These are phyloP conservation scores for Martes martes DNA, from an alignment of 2,113 vertebrate species.

Conservation along the genomic window DNA sequence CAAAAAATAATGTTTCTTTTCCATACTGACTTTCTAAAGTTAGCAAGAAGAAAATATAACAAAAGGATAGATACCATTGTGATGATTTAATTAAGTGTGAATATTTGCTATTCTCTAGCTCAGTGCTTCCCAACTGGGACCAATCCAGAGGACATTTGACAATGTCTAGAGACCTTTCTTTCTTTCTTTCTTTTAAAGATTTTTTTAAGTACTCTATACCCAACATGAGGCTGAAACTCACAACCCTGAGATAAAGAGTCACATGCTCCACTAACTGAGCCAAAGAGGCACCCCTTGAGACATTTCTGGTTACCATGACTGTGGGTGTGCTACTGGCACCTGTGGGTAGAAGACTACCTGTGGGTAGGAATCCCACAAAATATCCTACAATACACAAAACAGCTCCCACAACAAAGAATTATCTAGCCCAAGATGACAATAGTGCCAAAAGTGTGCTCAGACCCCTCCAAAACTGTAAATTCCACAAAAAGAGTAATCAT, in stretches of 20 bases:
- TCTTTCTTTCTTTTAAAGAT: neutral
- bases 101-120: conserved; percentile 37
- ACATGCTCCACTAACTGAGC: neutral
- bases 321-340: neutral
- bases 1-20: conserved; percentile 40
- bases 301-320: conserved; percentile 12
- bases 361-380: neutral
- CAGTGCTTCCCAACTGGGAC: conserved; percentile 12
- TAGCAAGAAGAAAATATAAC: conserved; percentile 59
- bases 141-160: conserved; percentile 32
- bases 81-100: conserved; percentile 49
- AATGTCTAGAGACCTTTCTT: neutral
- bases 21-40: conserved; percentile 39
- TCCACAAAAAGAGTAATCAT: neutral
- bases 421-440: neutral
- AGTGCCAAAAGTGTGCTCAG: neutral
- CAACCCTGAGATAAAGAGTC: neutral
- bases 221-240: neutral
- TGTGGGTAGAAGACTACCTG: neutral
- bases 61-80: conserved; percentile 22
- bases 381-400: neutral
- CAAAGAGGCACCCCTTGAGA: neutral
- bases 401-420: neutral
- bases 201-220: neutral
- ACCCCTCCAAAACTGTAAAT: neutral